Evolutionary conservation across 2,113 vertebrate species (phyloP).

Genomic region (Bos javanicus): DNA sequence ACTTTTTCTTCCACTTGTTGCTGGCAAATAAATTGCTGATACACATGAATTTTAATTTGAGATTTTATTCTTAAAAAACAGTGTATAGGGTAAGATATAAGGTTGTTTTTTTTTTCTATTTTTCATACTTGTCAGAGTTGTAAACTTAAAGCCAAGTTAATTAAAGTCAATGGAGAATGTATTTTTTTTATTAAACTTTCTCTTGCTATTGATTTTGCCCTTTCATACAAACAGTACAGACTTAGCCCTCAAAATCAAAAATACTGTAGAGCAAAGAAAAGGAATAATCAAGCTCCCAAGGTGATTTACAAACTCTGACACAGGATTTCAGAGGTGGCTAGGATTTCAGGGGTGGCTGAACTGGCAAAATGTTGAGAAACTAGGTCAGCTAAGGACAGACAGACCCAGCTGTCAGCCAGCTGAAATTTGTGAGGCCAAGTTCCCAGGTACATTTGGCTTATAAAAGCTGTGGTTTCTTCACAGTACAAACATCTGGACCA

Average conservation of each 20-base stretch:
- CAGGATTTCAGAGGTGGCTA: constrained; percentile 33
- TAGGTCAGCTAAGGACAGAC: constrained; percentile 36
- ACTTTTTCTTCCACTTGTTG: constrained; percentile 5
- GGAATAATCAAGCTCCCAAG: constrained; percentile 22
- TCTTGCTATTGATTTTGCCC: constrained; percentile 50
- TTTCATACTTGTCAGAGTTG: constrained; percentile 54
- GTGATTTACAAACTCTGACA: constrained; percentile 30
- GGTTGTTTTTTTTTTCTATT: constrained; percentile 25
- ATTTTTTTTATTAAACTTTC: constrained; percentile 68
- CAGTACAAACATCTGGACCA: neutral
- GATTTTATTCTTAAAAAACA: constrained; percentile 49
- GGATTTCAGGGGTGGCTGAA: constrained; percentile 36
- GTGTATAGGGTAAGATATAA: neutral
- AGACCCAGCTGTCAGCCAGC: neutral
- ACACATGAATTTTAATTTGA: constrained; percentile 46
- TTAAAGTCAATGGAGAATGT: constrained; percentile 71
- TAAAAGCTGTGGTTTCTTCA: constrained; percentile 3
- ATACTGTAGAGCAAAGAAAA: constrained; percentile 40
- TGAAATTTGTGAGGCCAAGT: neutral
- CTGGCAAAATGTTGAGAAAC: constrained; percentile 24
- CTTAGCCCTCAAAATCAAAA: constrained; percentile 51
- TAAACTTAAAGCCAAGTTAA: constrained; percentile 59
- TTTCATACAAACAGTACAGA: constrained; percentile 52
- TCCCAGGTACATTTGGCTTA: constrained; percentile 8
- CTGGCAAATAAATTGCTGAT: constrained; percentile 35